Evolutionary conservation across 1,140 invertebrate species (phyloP).

Genomic region (Anoplophora glabripennis): DNA sequence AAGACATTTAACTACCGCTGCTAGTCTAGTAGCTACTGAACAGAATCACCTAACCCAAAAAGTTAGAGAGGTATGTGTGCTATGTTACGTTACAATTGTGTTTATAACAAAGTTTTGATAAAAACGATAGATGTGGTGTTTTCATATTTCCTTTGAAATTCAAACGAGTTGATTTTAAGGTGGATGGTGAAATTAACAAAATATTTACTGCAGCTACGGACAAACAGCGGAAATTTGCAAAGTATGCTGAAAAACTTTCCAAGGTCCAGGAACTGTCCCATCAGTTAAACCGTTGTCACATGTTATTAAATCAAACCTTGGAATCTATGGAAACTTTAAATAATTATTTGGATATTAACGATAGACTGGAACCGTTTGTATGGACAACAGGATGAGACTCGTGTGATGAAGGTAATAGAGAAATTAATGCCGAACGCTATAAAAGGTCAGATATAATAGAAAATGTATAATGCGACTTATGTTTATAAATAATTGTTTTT

Average conservation of each 20-base stretch:
- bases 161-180: constrained; percentile 50
- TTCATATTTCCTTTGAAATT: background rate
- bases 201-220: constrained; percentile 71
- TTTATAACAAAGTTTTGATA: constrained; percentile 6
- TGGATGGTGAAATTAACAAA: constrained; percentile 70
- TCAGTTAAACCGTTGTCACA: constrained; percentile 78
- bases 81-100: constrained; percentile 7
- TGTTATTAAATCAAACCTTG: constrained; percentile 78
- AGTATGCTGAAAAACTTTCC: constrained; percentile 79
- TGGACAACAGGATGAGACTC: constrained; percentile 74
- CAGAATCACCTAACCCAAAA: constrained; percentile 68
- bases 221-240: constrained; percentile 77
- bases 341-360: constrained; percentile 75
- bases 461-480: no score
- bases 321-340: constrained; percentile 84
- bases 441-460: no score
- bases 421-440: no score
- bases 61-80: constrained; percentile 67
- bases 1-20: constrained; percentile 69
- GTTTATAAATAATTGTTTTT: no score
- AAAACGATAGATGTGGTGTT: background rate
- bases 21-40: constrained; percentile 68
- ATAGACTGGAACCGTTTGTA: constrained; percentile 84
- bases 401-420: background rate
- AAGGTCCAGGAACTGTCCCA: constrained; percentile 75